phyloP scores from a whole-genome alignment of 2,888 invertebrate genomes.

The Metacarcinus magister region DNA sequence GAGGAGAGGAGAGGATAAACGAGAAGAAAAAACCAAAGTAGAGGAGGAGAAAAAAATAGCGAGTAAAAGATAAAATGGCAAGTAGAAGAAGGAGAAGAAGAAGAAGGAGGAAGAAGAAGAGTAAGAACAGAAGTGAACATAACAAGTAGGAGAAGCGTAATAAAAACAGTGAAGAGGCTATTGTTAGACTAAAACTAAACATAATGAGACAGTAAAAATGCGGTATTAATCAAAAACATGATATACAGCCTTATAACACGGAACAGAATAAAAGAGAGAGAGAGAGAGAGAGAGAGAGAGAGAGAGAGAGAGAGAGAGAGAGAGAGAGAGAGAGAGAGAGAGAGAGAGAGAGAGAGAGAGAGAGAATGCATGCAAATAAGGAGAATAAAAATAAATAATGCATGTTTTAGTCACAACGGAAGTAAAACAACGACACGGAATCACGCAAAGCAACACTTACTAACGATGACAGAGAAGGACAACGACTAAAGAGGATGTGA shows the following conservation, averaged over 20 bases:
- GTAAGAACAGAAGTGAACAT: neutral
- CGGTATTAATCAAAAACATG: neutral
- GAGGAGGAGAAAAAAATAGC: neutral
- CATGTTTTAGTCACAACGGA: too few relatives aligned
- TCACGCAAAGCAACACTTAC: too few relatives aligned
- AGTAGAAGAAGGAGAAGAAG: neutral
- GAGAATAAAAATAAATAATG: too few relatives aligned
- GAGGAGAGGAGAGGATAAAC: neutral
- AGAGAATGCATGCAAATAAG: too few relatives aligned
- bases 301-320: conserved; percentile 12
- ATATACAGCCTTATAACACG: neutral
- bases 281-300: conserved; percentile 12
- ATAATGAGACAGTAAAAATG: neutral
- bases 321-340: conserved; percentile 22
- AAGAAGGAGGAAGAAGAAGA: neutral
- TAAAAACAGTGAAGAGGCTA: neutral
- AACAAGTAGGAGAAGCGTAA: neutral
- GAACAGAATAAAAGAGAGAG: neutral
- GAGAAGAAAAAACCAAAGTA: neutral
- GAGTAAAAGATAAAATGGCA: neutral
- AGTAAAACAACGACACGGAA: too few relatives aligned
- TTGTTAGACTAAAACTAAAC: neutral
- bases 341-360: conserved; percentile 10
- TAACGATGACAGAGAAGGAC: neutral
- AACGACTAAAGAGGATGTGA: neutral